Conservation (phyloP, 2,888 invertebrate species). For the Latheticus oryzae region DNA sequence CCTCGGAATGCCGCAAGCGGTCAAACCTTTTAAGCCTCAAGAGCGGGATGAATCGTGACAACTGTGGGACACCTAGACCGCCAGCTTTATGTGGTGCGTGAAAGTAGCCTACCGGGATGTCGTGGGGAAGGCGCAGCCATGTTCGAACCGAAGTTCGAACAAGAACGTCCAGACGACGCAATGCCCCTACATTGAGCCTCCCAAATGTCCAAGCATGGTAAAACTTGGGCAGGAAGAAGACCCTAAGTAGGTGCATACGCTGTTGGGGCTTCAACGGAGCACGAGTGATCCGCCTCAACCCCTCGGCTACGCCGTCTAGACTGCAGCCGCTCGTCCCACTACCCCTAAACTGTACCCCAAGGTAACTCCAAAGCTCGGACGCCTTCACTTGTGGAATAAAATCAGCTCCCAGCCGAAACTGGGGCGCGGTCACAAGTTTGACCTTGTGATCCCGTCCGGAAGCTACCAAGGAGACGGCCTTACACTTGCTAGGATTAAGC, state of each 20-base stretch:
- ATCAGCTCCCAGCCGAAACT: not conserved
- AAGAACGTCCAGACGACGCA: not conserved
- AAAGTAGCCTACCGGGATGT: conserved; percentile 1
- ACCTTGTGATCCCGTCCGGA: conserved; percentile 9
- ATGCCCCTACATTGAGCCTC: not conserved
- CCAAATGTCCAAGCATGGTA: conserved; percentile 11
- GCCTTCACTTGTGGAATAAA: not conserved
- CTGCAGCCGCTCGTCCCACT: conserved; percentile 1
- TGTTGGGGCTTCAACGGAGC: conserved; percentile 13
- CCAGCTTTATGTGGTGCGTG: not conserved
- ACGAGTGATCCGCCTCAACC: not conserved
- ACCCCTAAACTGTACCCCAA: not conserved
- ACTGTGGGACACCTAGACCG: not conserved
- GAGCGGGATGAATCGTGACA: conserved; percentile 5
- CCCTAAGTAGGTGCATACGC: conserved; percentile 4
- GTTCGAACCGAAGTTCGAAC: not conserved
- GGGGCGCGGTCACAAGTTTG: conserved; percentile 1
- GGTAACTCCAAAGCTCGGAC: not conserved
- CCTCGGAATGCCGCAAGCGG: not conserved
- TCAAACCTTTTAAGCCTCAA: not conserved
- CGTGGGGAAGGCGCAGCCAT: not conserved
- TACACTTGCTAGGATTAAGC: conserved; percentile 2
- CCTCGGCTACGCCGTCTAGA: not conserved
- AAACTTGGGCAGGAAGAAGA: conserved; percentile 3
- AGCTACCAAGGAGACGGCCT: conserved; percentile 2